Conservation (phyloP, 1,140 invertebrate species). For the Aphis craccivora region DNA sequence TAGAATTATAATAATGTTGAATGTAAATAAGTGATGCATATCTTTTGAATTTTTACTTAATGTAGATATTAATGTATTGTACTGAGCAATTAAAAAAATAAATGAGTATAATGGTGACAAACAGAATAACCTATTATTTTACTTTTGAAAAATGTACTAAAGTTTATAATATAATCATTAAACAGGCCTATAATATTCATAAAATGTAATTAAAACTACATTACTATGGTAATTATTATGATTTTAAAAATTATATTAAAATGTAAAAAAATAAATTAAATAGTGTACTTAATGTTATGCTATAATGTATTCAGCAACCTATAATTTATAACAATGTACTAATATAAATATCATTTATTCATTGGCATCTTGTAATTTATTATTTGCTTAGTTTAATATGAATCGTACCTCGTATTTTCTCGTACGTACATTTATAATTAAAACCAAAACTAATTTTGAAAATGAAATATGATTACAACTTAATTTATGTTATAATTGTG, state of each 20-base stretch:
- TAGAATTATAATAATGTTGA: neutral
- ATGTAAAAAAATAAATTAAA: neutral
- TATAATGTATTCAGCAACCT: neutral
- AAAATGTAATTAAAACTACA: neutral
- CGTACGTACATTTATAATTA: neutral
- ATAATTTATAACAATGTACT: neutral
- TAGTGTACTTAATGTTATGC: neutral
- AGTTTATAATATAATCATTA: neutral
- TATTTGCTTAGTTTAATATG: neutral
- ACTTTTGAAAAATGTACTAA: neutral
- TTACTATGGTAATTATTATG: neutral
- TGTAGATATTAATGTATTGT: neutral
- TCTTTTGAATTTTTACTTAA: neutral
- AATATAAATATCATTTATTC: neutral
- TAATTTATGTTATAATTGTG: neutral
- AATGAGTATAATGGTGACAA: neutral
- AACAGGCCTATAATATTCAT: neutral
- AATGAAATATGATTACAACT: neutral
- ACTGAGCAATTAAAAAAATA: neutral
- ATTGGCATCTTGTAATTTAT: neutral
- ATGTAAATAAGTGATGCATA: neutral
- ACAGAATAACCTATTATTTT: neutral
- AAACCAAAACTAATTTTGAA: neutral
- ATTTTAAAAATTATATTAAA: neutral
- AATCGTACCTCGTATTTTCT: neutral